Conservation (phyloP, 2,888 invertebrate genomes). For the Sesia bembeciformis region DNA sequence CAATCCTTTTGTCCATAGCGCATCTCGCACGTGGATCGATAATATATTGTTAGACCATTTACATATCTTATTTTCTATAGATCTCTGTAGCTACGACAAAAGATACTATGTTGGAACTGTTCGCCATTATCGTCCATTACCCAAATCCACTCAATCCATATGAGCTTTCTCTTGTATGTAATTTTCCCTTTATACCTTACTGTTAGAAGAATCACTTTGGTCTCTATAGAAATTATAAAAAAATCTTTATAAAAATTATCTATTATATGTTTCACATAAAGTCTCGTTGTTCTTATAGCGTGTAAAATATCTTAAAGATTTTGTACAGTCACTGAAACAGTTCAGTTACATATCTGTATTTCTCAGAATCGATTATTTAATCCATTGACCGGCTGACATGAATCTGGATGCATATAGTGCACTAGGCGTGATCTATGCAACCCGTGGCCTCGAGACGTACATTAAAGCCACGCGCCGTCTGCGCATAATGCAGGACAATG, state of each 20-base stretch:
- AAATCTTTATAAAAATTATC: no score
- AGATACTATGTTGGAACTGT: neutral
- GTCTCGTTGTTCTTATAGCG: no score
- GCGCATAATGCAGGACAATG: constrained; percentile 10
- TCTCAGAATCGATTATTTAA: neutral
- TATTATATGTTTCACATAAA: no score
- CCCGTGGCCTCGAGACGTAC: constrained; percentile 23
- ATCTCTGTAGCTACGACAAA: neutral
- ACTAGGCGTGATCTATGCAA: constrained; percentile 6
- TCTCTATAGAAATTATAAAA: no score
- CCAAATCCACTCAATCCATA: no score
- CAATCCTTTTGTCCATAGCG: neutral
- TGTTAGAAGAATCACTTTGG: no score
- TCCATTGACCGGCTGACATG: constrained; percentile 4
- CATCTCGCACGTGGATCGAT: neutral
- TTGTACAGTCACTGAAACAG: no score
- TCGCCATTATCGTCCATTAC: no score
- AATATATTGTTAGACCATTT: neutral
- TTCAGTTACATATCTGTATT: neutral
- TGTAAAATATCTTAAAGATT: no score
- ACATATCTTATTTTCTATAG: neutral
- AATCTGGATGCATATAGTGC: constrained; percentile 1
- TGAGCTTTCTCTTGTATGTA: no score
- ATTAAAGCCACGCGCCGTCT: constrained; percentile 28
- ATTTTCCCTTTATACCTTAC: no score